These are phyloP conservation scores for Anoplolepis gracilipes DNA, from an alignment of 1,140 invertebrate genomes.

Conservation along the genomic window DNA sequence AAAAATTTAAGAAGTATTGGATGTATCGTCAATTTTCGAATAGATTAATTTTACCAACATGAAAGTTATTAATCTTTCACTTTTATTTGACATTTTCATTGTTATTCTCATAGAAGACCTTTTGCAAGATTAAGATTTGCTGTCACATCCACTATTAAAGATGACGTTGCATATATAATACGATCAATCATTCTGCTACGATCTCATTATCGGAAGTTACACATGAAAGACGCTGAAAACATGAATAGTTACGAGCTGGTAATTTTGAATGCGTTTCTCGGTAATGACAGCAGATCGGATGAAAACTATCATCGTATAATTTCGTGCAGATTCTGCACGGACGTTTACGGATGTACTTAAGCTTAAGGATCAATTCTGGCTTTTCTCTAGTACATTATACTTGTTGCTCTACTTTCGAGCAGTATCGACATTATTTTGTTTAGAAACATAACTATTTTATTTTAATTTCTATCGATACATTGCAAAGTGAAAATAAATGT, in stretches of 20 bases:
- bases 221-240: conserved; percentile 32
- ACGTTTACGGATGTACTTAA: conserved; percentile 34
- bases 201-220: conserved; percentile 45
- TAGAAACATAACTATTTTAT: neutral
- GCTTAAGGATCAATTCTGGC: conserved; percentile 48
- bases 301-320: conserved; percentile 35
- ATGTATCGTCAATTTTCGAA: neutral
- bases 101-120: neutral
- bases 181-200: conserved; percentile 31
- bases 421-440: conserved; percentile 28
- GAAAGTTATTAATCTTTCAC: conserved; percentile 29
- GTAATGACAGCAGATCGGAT: conserved; percentile 25
- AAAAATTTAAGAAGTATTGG: conserved; percentile 1
- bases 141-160: conserved; percentile 7
- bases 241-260: conserved; percentile 7
- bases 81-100: conserved; percentile 11
- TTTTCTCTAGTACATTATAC: conserved; percentile 51
- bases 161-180: conserved; percentile 30
- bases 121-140: conserved; percentile 32
- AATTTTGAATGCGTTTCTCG: conserved; percentile 37
- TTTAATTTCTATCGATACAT: neutral
- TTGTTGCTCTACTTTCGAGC: conserved; percentile 63
- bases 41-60: conserved; percentile 21
- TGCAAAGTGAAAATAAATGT: neutral
- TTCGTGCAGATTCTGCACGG: conserved; percentile 13